Evolutionary conservation across 1,140 invertebrate genomes (phyloP).

Genomic region (Ceratosolen solmsi): DNA sequence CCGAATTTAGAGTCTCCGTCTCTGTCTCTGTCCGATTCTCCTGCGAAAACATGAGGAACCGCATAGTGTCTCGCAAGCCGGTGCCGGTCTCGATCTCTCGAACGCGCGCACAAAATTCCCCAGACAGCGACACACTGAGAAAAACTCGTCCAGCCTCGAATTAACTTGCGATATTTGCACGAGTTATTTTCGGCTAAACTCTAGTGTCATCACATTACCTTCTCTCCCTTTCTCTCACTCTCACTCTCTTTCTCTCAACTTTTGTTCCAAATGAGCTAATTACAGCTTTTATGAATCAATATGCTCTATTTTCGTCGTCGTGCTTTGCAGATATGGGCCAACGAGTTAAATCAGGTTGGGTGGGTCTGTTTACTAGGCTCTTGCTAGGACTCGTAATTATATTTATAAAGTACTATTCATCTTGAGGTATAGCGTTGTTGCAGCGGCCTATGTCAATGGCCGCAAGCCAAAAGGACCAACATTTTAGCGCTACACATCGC

Average conservation of each 20-base stretch:
- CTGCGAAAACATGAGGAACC: neutral
- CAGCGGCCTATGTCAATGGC: neutral
- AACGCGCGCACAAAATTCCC: neutral
- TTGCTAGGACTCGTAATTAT: neutral
- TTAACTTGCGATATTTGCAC: constrained; percentile 6
- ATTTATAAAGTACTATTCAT: constrained; percentile 29
- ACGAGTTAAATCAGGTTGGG: neutral
- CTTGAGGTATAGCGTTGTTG: neutral
- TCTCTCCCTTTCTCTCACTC: neutral
- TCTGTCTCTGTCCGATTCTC: neutral
- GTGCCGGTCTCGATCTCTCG: constrained; percentile 8
- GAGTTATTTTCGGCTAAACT: neutral
- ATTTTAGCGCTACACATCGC: neutral
- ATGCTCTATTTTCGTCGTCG: neutral
- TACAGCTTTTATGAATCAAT: constrained; percentile 35
- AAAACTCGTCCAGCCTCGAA: constrained; percentile 21
- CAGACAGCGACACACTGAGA: neutral
- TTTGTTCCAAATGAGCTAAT: constrained; percentile 22
- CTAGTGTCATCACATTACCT: neutral
- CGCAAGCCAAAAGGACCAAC: neutral
- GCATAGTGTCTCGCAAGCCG: neutral
- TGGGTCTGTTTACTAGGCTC: constrained; percentile 13
- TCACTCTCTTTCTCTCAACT: neutral
- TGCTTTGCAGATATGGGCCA: constrained; percentile 33
- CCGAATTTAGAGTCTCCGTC: constrained; percentile 10